Evolutionary conservation across 2,113 vertebrate genomes (phyloP).

Genomic region (Isurus oxyrinchus): DNA sequence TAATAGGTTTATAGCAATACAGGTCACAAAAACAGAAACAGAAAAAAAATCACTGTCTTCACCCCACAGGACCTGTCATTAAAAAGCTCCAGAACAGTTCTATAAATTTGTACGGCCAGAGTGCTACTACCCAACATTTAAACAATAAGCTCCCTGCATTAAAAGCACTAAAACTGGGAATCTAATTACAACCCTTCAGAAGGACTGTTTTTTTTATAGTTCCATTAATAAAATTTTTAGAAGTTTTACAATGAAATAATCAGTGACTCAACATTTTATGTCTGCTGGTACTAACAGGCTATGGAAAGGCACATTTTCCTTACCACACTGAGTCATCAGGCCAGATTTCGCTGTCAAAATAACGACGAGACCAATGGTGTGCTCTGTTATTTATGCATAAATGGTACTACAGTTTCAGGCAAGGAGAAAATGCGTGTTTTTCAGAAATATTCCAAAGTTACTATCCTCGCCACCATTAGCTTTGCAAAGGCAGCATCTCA

Average conservation of each 20-base stretch:
- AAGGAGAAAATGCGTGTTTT: not conserved
- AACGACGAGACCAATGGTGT: not conserved
- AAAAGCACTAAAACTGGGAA: not conserved
- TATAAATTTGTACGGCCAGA: not conserved
- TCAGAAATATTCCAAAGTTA: no score
- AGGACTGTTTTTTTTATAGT: not conserved
- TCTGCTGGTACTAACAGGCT: not conserved
- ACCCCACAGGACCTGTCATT: not conserved
- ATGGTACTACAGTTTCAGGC: not conserved
- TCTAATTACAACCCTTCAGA: not conserved
- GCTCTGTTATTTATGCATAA: not conserved
- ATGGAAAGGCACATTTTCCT: not conserved
- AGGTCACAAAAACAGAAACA: conserved; percentile 1
- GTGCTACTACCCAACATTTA: not conserved
- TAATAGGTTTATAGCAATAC: not conserved
- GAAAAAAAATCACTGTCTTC: not conserved
- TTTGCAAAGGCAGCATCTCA: no score
- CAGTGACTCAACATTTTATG: not conserved
- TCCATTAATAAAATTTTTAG: not conserved
- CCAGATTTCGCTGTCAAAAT: not conserved
- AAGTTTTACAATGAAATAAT: not conserved
- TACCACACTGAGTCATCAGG: not conserved
- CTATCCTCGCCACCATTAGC: no score
- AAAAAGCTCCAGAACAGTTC: not conserved
- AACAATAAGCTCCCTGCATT: not conserved